phyloP scores from a whole-genome alignment of 2,888 invertebrate genomes.

The Tiphia femorata region DNA sequence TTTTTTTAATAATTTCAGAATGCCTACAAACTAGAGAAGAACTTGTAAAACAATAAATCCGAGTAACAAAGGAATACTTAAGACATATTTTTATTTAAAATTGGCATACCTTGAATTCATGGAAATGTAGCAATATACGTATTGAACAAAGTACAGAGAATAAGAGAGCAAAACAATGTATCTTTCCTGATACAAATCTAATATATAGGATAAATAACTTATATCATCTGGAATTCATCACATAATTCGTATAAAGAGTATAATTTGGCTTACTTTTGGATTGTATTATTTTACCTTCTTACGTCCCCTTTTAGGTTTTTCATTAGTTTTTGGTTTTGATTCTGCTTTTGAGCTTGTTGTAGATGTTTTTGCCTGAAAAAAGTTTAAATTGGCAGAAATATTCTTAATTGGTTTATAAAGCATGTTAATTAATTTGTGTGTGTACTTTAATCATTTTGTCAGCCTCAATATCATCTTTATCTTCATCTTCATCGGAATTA shows the following conservation, averaged over 20 bases:
- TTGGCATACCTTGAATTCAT: not conserved
- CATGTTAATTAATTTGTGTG: conserved; percentile 6
- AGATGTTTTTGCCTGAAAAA: conserved; percentile 51
- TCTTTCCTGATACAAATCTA: too few relatives aligned
- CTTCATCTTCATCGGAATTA: conserved; percentile 69
- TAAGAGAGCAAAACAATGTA: too few relatives aligned
- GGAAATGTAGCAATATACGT: not conserved
- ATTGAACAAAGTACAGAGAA: not conserved
- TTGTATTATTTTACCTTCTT: conserved; percentile 49
- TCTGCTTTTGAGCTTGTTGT: conserved; percentile 33
- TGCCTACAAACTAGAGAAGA: conserved; percentile 42
- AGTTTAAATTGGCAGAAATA: not conserved
- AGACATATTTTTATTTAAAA: not conserved
- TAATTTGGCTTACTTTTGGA: conserved; percentile 19
- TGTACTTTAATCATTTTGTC: conserved; percentile 86
- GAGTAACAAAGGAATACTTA: too few relatives aligned
- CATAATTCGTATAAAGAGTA: conserved; percentile 19
- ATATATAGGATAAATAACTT: not conserved
- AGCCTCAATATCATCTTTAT: conserved; percentile 75
- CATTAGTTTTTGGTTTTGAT: conserved; percentile 25
- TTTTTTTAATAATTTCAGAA: conserved; percentile 27
- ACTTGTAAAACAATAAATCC: too few relatives aligned
- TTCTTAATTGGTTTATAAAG: not conserved
- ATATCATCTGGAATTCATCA: conserved; percentile 3
- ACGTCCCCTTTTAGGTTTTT: conserved; percentile 53